Conservation (phyloP, 2,888 invertebrate species). For the Luperina nickerlii region DNA sequence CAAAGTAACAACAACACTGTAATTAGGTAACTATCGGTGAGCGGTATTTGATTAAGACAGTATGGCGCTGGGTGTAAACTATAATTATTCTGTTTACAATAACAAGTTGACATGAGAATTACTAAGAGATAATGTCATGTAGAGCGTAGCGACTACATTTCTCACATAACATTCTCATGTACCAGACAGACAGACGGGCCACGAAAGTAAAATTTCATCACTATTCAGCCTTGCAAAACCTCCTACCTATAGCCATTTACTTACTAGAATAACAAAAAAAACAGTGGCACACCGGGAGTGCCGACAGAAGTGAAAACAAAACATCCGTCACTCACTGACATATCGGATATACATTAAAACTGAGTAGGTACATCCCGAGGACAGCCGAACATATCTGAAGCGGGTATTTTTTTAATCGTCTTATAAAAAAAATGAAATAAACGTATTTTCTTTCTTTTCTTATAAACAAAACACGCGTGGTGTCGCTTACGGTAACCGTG, state of each 20-base stretch:
- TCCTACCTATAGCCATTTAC: not conserved
- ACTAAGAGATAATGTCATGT: constrained; percentile 33
- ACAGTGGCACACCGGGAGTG: too few species aligned
- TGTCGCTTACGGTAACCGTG: too few species aligned
- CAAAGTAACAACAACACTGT: not conserved
- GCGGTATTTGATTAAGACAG: constrained; percentile 30
- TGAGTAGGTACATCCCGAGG: too few species aligned
- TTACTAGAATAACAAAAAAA: too few species aligned
- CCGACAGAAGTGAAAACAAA: too few species aligned
- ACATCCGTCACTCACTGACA: too few species aligned
- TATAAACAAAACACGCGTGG: too few species aligned
- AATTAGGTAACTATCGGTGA: not conserved
- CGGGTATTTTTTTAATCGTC: too few species aligned
- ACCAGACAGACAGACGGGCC: constrained; percentile 20
- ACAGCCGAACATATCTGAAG: too few species aligned
- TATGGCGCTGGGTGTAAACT: constrained; percentile 31
- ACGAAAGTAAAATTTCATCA: not conserved
- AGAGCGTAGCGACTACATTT: constrained; percentile 37
- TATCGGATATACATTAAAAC: too few species aligned
- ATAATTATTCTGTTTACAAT: constrained; percentile 45
- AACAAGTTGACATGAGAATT: constrained; percentile 32
- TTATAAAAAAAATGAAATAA: too few species aligned
- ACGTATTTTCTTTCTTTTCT: too few species aligned
- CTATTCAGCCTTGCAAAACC: not conserved
- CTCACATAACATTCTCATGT: constrained; percentile 13